A percentile compares a stretch with the other conserved stretches of the same genome.
Conservation (phyloP, 2,888 invertebrate species). For the Stictocephala bisonia region DNA sequence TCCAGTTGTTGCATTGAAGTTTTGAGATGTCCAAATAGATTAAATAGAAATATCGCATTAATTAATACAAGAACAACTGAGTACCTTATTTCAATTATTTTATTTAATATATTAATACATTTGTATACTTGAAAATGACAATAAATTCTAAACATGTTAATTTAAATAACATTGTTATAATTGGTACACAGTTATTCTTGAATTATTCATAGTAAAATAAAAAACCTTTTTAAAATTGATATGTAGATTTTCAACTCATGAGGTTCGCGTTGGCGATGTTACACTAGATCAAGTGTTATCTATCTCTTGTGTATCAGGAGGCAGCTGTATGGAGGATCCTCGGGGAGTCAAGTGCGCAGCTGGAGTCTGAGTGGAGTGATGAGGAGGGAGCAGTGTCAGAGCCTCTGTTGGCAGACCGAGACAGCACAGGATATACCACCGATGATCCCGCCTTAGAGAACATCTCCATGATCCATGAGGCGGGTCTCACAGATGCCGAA, state of each 20-base stretch:
- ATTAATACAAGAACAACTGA: no score
- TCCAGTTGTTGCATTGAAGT: no score
- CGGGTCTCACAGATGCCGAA: slow-evolving; percentile 88
- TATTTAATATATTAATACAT: no score
- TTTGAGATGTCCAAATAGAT: no score
- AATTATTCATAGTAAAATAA: background rate
- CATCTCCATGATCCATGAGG: slow-evolving; percentile 86
- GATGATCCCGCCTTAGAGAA: slow-evolving; percentile 89
- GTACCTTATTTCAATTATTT: no score
- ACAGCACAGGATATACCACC: slow-evolving; percentile 86
- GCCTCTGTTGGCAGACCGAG: slow-evolving; percentile 67
- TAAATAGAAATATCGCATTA: no score
- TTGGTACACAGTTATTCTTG: no score
- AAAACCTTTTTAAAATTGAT: background rate
- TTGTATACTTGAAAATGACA: no score
- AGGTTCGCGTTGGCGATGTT: background rate
- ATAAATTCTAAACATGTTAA: no score
- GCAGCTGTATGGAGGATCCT: slow-evolving; percentile 67
- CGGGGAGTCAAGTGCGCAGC: slow-evolving; percentile 66
- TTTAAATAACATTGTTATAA: background rate
- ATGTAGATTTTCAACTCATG: background rate
- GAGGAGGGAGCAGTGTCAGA: slow-evolving; percentile 75
- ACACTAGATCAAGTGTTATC: background rate
- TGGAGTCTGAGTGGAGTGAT: slow-evolving; percentile 80
- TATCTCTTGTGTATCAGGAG: slow-evolving; percentile 62